Base-by-base conservation (phyloP, 2,888 invertebrate genomes). In the Drosophila robusta region DNA sequence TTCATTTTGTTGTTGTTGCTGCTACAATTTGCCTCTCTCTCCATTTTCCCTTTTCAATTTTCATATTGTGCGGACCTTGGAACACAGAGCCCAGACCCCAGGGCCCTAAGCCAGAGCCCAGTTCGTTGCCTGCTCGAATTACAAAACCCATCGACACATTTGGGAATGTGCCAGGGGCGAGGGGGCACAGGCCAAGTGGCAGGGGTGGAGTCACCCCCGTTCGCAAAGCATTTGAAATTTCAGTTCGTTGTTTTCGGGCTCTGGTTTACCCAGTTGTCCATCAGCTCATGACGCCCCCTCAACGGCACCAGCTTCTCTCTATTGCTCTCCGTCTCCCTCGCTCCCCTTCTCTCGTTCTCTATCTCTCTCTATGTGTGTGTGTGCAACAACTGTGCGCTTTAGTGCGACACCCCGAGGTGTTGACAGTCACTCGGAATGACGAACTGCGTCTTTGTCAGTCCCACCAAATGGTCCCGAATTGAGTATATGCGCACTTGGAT, bases 401-500 rank as follows among this genome's bases (percentile, higher is more conserved):
- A 75, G 73, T 62, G 77, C 81, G 91, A 92, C 92, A 92, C 92
- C 92, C 92, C 87, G 89, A 92, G 91, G 92, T 92, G 92, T 92
- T 90, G 90, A 89, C 71, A 92, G 90, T 91, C 92, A 91, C 85
- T 91, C 78, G 91, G 90, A 91, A 92, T 90, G 90, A 89, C 78
- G 78, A 70, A 68, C 64, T 44, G 58, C 60, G 44, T 55, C 73
- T 52, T 73, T 73, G 73, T 65, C 65, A 5, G 16, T 8, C 14
- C 47, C 22, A 50, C 39, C 42, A 54, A 49, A 24, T 39, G 45
- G 29, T 9, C 5, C 38, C 61, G 49, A 71, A 75, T 65, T 54
- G 75, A 79, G 81, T 79, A 82, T 82, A 83, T 82, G 83, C 79
- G 77, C 77, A 63, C 64, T 79, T 74, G 83, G 80, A 69, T 82